Evolutionary conservation across 2,797 vertebrate species (phyloP).

Genomic region (Neosilurus hyrtlii): DNA sequence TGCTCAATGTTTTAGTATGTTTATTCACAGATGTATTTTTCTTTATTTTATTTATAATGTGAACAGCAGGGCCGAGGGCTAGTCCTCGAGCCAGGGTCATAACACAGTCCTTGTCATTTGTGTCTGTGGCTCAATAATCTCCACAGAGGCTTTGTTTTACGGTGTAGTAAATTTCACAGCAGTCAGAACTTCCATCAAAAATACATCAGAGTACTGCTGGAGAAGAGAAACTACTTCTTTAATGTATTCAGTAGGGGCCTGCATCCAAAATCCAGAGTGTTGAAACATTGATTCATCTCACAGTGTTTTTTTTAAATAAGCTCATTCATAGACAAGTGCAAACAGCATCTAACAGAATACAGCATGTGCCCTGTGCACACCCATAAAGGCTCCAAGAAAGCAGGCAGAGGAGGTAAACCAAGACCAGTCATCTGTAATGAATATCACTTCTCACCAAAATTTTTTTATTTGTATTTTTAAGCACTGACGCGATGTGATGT

Average conservation of each 20-base stretch:
- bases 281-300: constrained; percentile 10
- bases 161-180: constrained; percentile 16
- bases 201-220: neutral
- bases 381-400: neutral
- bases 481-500: neutral
- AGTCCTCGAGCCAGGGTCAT: neutral
- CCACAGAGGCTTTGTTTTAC: constrained; percentile 9
- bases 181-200: constrained; percentile 19
- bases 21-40: neutral
- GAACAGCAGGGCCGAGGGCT: neutral
- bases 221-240: constrained; percentile 19
- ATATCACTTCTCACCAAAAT: constrained; percentile 1
- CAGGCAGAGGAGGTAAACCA: neutral
- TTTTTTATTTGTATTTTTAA: constrained; percentile 15
- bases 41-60: neutral
- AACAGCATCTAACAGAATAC: constrained; percentile 21
- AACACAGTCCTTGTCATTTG: neutral
- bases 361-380: constrained; percentile 1
- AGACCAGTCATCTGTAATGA: neutral
- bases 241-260: constrained; percentile 3
- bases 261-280: neutral
- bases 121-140: neutral
- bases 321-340: constrained; percentile 27
- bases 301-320: constrained; percentile 20
- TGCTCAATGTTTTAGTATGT: neutral